A percentile compares a stretch with the other conserved stretches of the same genome.
Evolutionary conservation across 2,888 invertebrate genomes (phyloP).

Genomic region (Scelioninae gen. 2): DNA sequence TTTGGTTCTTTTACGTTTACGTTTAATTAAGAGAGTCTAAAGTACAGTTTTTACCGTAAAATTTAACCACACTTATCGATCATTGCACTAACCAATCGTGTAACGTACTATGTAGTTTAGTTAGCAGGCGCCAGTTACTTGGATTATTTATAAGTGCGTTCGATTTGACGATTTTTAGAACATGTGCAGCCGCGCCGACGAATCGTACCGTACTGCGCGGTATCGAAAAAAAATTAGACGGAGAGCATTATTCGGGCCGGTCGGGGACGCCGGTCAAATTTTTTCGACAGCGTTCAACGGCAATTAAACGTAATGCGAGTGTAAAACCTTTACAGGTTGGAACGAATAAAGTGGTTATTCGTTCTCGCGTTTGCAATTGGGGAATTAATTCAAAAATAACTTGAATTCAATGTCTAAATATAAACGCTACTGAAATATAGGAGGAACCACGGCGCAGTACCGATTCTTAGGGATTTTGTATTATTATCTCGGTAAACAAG

Average conservation of each 20-base stretch:
- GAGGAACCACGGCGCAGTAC: slow-evolving; percentile 18
- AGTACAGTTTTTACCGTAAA: slow-evolving; percentile 37
- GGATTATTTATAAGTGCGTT: slow-evolving; percentile 59
- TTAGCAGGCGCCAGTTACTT: slow-evolving; percentile 49
- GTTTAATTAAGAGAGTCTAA: background rate
- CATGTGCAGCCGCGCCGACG: slow-evolving; percentile 54
- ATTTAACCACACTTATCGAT: slow-evolving; percentile 44
- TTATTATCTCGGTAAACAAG: background rate
- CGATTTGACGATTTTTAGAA: slow-evolving; percentile 59
- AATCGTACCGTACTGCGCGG: slow-evolving; percentile 38
- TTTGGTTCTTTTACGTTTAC: background rate
- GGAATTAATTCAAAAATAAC: slow-evolving; percentile 22
- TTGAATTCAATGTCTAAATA: slow-evolving; percentile 21
- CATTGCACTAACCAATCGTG: slow-evolving; percentile 48
- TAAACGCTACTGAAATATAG: slow-evolving; percentile 20
- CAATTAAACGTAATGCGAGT: too few species aligned
- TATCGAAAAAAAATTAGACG: slow-evolving; percentile 33
- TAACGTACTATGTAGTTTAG: slow-evolving; percentile 46
- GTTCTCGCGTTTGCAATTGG: background rate
- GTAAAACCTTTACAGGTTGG: too few species aligned
- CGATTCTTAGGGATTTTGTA: slow-evolving; percentile 14
- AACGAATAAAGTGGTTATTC: too few species aligned
- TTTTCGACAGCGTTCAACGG: background rate
- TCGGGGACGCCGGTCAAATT: too few species aligned
- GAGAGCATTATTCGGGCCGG: background rate